A percentile compares a stretch with the other conserved stretches of the same genome.
Conservation (phyloP, 2,888 invertebrate species). For the Hanleya hanleyi region DNA sequence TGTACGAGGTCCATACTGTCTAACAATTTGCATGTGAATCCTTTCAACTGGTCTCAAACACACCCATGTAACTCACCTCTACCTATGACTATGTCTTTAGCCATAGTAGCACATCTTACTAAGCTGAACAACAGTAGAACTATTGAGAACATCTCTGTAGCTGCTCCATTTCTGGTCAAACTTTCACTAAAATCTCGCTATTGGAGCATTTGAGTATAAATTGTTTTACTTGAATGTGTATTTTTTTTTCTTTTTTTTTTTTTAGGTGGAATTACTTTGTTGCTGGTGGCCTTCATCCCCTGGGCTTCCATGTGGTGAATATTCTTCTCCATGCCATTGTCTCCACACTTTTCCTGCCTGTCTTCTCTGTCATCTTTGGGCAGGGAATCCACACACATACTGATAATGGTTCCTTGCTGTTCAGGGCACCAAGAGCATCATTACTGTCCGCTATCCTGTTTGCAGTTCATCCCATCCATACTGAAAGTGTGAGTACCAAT, state of each 20-base stretch:
- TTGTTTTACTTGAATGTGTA: too few relatives aligned
- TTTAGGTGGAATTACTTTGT: conserved; percentile 77
- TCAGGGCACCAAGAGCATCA: conserved; percentile 70
- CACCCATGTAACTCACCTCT: too few relatives aligned
- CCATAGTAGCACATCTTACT: too few relatives aligned
- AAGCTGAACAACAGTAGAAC: too few relatives aligned
- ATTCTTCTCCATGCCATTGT: conserved; percentile 82
- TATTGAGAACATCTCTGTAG: too few relatives aligned
- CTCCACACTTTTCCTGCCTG: conserved; percentile 75
- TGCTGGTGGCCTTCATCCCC: conserved; percentile 76
- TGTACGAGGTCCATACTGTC: too few relatives aligned
- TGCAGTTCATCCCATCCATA: conserved; percentile 93
- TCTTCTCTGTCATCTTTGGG: conserved; percentile 74
- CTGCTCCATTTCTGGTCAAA: too few relatives aligned
- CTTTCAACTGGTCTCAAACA: too few relatives aligned
- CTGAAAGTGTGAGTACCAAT: conserved; percentile 90
- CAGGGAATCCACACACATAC: conserved; percentile 37
- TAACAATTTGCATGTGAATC: too few relatives aligned
- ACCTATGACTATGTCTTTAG: too few relatives aligned
- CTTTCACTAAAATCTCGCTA: too few relatives aligned
- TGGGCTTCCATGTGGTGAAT: conserved; percentile 84
- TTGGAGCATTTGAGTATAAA: too few relatives aligned
- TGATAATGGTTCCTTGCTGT: conserved; percentile 46
- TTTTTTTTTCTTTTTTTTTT: conserved; percentile 18
- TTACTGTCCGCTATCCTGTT: conserved; percentile 85